Base-by-base conservation (phyloP, 35 echinoderm and acorn worm genomes). In the Ophiothrix spiculata region DNA sequence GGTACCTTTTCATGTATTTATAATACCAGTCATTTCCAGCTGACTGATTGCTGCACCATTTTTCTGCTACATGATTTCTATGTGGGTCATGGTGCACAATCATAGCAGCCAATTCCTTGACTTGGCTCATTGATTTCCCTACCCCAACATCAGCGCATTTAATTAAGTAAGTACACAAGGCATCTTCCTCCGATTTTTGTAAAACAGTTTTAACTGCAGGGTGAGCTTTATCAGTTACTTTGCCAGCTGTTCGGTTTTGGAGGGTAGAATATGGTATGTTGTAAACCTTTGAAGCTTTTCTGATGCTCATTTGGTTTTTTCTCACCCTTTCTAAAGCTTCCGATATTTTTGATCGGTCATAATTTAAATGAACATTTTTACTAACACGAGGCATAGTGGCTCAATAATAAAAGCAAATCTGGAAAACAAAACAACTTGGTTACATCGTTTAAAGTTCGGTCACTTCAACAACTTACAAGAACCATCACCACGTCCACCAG, bases 1-100 rank as follows among this genome's bases (percentile, higher is more conserved):
- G 60, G 23, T 69, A 28, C 29, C 60, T 10, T 28, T n/a, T 69
- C 6, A 69, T 6, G 25, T 12, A 69, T 10, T 1, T 28, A 69
- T 69, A 69, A n/a, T 69, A 69, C 60, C 60, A 69, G 29, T 69
- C 60, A 69, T 69, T 69, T 25, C 60, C 60, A 10, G 60, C 60
- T 2, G 3, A 25, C 60, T 12, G 3, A 25, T 69, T 69, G 4
- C 16, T 69, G n/a, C n/a, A n/a, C n/a, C 42, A 49, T 49, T 49
- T 49, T 49, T 49, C 42, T 49, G 42, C 42, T 49, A 49, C 42
- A 49, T 49, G 42, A 49, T 49, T 49, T 49, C 42, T 49, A 49
- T 49, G 42, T 49, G 42, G 42, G 42, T 49, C 42, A 49, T 49
- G 42, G 42, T 49, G 19, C 19, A 49, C 42, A 49, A 49, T 49